A percentile compares a stretch with the other conserved stretches of the same genome.
phyloP scores from a whole-genome alignment of 2,888 invertebrate genomes.

The Caenorhabditis doughertyi region DNA sequence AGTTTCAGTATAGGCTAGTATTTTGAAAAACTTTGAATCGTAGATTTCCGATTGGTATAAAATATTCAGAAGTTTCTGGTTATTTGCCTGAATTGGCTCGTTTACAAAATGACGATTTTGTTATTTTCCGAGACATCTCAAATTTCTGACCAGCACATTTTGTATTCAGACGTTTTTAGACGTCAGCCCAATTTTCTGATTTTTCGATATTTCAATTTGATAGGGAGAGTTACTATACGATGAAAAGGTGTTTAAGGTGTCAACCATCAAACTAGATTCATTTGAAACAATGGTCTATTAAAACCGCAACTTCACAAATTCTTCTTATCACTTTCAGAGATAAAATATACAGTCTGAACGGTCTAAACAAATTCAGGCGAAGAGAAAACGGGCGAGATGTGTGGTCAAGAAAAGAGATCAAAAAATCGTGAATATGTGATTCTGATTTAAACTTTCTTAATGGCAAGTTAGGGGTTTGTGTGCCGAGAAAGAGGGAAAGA shows the following conservation, averaged over 20 bases:
- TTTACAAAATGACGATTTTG: conserved; percentile 24
- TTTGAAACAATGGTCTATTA: neutral
- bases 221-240: neutral
- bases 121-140: conserved; percentile 1
- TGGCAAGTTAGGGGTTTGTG: neutral
- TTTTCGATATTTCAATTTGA: neutral
- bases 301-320: neutral
- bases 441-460: conserved; percentile 8
- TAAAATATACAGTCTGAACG: no score
- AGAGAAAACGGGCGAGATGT: neutral
- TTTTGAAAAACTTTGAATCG: no score
- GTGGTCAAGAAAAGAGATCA: neutral
- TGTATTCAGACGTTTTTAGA: neutral
- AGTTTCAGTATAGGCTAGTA: no score
- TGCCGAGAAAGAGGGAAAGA: neutral
- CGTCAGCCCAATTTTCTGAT: neutral
- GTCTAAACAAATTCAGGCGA: no score
- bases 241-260: neutral
- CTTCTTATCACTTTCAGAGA: conserved; percentile 10
- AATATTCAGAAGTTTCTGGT: no score
- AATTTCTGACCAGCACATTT: neutral
- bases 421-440: conserved; percentile 5
- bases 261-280: conserved; percentile 20
- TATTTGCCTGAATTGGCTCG: neutral
- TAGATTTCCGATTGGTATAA: no score